phyloP scores from a whole-genome alignment of 2,888 invertebrate species.

The Cephus runcator region DNA sequence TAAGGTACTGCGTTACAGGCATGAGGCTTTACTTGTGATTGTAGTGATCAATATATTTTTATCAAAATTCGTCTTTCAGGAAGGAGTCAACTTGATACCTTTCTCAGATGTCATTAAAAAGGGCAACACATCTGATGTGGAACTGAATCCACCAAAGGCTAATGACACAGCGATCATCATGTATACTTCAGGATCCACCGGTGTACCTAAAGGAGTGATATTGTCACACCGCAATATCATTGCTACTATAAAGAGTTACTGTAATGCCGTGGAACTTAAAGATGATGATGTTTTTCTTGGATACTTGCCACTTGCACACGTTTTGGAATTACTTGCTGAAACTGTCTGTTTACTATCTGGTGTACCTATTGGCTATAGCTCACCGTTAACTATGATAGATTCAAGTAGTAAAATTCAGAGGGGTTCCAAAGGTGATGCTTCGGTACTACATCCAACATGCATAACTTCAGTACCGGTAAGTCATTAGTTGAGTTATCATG shows the following conservation, averaged over 20 bases:
- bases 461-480: slow-evolving; percentile 96
- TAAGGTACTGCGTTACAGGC: slow-evolving; percentile 63
- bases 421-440: slow-evolving; percentile 94
- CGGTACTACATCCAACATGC: slow-evolving; percentile 90
- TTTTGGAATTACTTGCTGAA: slow-evolving; percentile 94
- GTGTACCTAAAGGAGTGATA: slow-evolving; percentile 91
- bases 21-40: neutral
- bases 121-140: slow-evolving; percentile 64
- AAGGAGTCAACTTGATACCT: slow-evolving; percentile 77
- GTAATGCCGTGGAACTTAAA: slow-evolving; percentile 79
- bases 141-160: slow-evolving; percentile 70
- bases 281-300: slow-evolving; percentile 89
- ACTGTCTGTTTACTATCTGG: slow-evolving; percentile 86
- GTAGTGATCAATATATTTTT: neutral
- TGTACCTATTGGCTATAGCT: slow-evolving; percentile 95
- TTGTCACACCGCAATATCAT: slow-evolving; percentile 86
- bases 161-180: slow-evolving; percentile 95
- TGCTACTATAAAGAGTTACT: slow-evolving; percentile 82
- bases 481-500: slow-evolving; percentile 25
- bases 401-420: slow-evolving; percentile 95
- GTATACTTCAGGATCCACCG: slow-evolving; percentile 99
- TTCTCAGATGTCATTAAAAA: slow-evolving; percentile 77
- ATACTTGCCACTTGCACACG: slow-evolving; percentile 96
- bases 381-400: slow-evolving; percentile 92
- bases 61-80: slow-evolving; percentile 42